Percentiles rank a stretch among this genome's conserved stretches.
Conservation (phyloP, 1,140 invertebrate species). For the Bombus polaris region DNA sequence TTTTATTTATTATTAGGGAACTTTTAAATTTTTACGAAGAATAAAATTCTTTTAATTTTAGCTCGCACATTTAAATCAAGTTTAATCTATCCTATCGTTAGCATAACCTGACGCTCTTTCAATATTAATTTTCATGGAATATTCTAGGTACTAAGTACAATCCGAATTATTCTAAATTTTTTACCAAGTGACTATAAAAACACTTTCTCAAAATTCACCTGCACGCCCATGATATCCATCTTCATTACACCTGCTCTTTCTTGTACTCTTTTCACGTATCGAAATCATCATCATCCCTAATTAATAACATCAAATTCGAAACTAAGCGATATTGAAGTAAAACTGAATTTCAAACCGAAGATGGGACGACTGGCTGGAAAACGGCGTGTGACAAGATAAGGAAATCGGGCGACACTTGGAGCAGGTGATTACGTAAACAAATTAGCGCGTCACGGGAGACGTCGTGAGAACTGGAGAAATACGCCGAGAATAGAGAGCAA, state of each 20-base stretch:
- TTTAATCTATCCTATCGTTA: no score
- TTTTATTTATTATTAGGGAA: no score
- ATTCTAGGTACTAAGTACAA: neutral
- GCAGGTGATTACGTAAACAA: conserved; percentile 66
- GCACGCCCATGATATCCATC: no score
- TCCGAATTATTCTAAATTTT: neutral
- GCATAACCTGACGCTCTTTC: neutral
- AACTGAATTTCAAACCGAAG: neutral
- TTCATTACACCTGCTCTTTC: no score
- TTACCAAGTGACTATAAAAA: neutral
- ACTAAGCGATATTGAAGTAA: neutral
- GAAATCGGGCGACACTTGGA: conserved; percentile 19
- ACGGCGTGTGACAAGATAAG: neutral
- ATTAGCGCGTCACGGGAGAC: conserved; percentile 59
- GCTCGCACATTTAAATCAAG: no score
- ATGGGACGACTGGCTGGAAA: no score
- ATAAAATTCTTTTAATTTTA: no score
- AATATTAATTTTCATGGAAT: neutral
- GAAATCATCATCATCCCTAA: neutral
- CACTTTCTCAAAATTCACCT: neutral
- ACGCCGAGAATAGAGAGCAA: neutral
- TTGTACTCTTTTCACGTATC: neutral
- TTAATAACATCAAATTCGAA: neutral
- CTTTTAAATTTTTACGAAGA: no score
- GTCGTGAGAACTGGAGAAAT: conserved; percentile 7